A percentile compares a stretch with the other conserved stretches of the same genome.
These are phyloP conservation scores for Squalus acanthias DNA, from an alignment of 2,797 vertebrate genomes.

Conservation along the genomic window DNA sequence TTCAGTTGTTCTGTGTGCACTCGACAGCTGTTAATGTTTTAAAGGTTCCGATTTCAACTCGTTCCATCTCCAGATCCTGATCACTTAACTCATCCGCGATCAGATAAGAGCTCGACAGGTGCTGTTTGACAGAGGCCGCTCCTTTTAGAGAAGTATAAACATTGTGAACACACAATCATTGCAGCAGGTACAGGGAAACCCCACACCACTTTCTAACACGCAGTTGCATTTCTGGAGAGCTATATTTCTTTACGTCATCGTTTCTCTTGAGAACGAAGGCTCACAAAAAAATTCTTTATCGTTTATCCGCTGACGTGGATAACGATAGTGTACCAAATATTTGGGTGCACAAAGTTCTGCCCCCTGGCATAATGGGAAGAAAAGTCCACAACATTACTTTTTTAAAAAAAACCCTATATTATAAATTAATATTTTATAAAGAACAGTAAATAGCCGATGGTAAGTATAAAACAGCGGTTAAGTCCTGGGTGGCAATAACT, in stretches of 20 bases:
- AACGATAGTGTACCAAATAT: not conserved
- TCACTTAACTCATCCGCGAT: not conserved
- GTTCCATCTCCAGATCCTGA: slow-evolving; percentile 5
- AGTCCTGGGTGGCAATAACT: not conserved
- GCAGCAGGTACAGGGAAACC: not conserved
- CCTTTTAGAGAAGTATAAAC: not conserved
- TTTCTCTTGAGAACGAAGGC: not conserved
- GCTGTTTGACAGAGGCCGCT: not conserved
- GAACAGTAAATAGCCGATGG: not conserved
- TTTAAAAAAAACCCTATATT: not conserved
- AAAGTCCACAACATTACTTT: not conserved
- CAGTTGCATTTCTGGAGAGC: not conserved
- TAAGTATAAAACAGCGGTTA: not conserved
- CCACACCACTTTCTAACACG: not conserved
- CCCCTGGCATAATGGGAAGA: not conserved
- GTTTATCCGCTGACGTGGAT: not conserved
- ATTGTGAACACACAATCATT: not conserved
- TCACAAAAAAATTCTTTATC: not conserved
- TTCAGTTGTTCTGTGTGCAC: not conserved
- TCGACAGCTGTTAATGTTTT: slow-evolving; percentile 15
- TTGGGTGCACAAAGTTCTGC: not conserved
- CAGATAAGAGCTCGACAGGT: not conserved
- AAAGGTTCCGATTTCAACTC: slow-evolving; percentile 3
- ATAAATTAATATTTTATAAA: not conserved
- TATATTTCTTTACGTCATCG: not conserved